These are phyloP conservation scores for Cochlearius cochlearius DNA, from an alignment of 2,113 vertebrate species.

Conservation along the genomic window DNA sequence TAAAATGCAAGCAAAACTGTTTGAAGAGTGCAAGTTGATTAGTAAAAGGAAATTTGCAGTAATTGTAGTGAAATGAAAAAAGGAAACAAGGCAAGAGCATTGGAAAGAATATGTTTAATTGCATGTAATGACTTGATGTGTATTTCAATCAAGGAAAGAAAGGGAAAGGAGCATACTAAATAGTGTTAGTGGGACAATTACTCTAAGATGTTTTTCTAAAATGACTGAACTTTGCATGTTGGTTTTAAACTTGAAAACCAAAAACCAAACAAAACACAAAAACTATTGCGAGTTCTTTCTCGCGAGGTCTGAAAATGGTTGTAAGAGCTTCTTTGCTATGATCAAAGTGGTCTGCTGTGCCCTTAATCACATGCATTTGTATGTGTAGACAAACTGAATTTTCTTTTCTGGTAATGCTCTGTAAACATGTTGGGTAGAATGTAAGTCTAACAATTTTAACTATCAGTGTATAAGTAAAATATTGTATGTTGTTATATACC, in stretches of 20 bases:
- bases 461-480: not conserved
- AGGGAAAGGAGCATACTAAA: not conserved
- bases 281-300: not conserved
- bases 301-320: not conserved
- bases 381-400: not conserved
- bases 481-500: not conserved
- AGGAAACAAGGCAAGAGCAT: not conserved
- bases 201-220: not conserved
- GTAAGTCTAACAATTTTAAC: not conserved
- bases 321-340: not conserved
- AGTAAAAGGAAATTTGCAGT: not conserved
- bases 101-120: constrained; percentile 15
- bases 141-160: not conserved
- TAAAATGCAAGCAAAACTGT: not conserved
- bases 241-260: not conserved
- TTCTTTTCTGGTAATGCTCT: not conserved
- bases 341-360: not conserved
- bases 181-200: not conserved
- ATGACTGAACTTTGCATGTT: not conserved
- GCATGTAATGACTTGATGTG: not conserved
- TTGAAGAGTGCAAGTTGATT: not conserved
- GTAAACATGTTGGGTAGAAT: not conserved
- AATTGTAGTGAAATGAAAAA: not conserved
- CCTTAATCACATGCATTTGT: not conserved
- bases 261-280: not conserved